Evolutionary conservation across 1,140 invertebrate genomes (phyloP), one percentile per base, ranked within the genome.

Genomic region (Ceratina calcarata): DNA sequence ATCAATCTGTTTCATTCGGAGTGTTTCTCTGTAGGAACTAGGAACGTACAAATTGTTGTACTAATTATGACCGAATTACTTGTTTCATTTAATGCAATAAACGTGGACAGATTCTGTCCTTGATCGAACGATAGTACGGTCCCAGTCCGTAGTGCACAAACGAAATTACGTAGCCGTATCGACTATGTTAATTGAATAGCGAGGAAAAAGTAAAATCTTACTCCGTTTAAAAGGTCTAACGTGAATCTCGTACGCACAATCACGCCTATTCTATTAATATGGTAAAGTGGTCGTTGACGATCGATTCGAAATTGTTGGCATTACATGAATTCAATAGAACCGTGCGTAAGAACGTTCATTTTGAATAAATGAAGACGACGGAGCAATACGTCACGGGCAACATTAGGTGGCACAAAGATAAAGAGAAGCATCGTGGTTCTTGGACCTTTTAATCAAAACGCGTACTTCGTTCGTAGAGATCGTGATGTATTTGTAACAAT

Each of bases 401-500:
- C 32, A 12, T 70, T 70, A 20, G 20, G 0, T 18, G 10, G 24
- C 13, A 22, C 6, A 18, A 27, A n/a, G 24, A 27, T 32, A 13
- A 6, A 10, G 18, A 18, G 16, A 10, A 27, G 74, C 53, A 57
- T 67, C 13, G 24, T 51, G 49, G 18, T 70, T 61, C 27, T 12
- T 76, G 68, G 75, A 73, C 58, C 55, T 83, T 74, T 83, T 65
- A 80, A 84, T 32, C 49, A 45, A 45, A 83, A 22, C 37, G 37
- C 37, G 10, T 45, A 45, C 37, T 45, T 45, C 37, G 10, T 45
- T 37, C 18, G 1, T 71, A 76, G 77, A 75, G 65, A 70, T n/a
- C 55, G 62, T 71, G 60, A 69, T 45, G 24, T 55, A 69, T 84
- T n/a, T 45, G 24, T 70, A 58, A 45, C 57, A 15, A 55, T 55